These are phyloP conservation scores for Sinodicranocentrus sp. DNA, from an alignment of 2,888 invertebrate species.

Conservation along the genomic window DNA sequence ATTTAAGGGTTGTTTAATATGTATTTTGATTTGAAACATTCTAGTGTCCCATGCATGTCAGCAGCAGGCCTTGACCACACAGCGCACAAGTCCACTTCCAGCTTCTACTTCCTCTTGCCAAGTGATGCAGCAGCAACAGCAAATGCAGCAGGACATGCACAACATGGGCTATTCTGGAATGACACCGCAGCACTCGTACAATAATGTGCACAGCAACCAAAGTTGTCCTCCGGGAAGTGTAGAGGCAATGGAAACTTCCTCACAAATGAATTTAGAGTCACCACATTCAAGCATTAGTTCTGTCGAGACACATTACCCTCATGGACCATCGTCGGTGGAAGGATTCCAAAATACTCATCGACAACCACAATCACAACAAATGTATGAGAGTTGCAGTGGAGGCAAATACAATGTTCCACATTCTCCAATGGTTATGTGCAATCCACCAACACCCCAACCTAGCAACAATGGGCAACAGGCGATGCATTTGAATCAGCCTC, in stretches of 20 bases:
- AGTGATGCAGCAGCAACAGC: conserved; percentile 68
- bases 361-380: conserved; percentile 60
- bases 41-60: conserved; percentile 38
- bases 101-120: conserved; percentile 63
- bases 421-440: conserved; percentile 74
- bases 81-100: conserved; percentile 54
- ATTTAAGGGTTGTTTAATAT: too few species aligned
- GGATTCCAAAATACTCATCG: conserved; percentile 63
- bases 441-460: conserved; percentile 73
- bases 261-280: conserved; percentile 74
- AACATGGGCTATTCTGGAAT: conserved; percentile 76
- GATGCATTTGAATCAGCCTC: conserved; percentile 65
- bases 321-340: conserved; percentile 73
- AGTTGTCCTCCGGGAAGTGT: conserved; percentile 76
- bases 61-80: conserved; percentile 49
- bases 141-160: conserved; percentile 71
- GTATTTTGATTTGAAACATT: not conserved
- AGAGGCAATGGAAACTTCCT: conserved; percentile 72
- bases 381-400: conserved; percentile 68
- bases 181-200: conserved; percentile 72
- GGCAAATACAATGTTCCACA: conserved; percentile 66
- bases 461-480: conserved; percentile 37
- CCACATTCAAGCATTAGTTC: conserved; percentile 75
- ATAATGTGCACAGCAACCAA: conserved; percentile 75
- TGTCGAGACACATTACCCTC: conserved; percentile 70